A percentile compares a stretch with the other conserved stretches of the same genome.
These are phyloP conservation scores for Drosophila prostipennis DNA, from an alignment of 2,888 invertebrate species.

Conservation along the genomic window DNA sequence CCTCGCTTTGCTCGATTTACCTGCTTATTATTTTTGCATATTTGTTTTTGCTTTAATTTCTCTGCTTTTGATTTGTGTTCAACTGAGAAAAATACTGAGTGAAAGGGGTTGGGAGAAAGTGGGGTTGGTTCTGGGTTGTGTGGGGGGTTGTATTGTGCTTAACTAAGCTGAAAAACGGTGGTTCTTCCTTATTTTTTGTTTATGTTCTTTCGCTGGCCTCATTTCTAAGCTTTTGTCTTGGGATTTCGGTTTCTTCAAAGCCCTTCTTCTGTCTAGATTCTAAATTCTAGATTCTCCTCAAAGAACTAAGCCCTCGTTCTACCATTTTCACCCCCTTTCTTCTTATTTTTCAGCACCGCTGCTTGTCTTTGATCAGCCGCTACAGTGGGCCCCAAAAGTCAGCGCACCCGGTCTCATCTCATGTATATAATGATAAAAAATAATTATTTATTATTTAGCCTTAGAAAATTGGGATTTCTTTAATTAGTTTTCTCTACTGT, in stretches of 20 bases:
- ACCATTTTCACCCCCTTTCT: background rate
- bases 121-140: background rate
- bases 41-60: slow-evolving; percentile 7
- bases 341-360: slow-evolving; percentile 16
- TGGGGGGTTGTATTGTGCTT: slow-evolving; percentile 16
- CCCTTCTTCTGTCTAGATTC: background rate
- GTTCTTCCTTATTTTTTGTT: slow-evolving; percentile 9
- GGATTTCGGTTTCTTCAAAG: slow-evolving; percentile 12
- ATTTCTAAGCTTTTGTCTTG: slow-evolving; percentile 10
- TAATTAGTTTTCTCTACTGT: slow-evolving; percentile 8
- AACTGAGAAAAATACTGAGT: slow-evolving; percentile 29
- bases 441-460: slow-evolving; percentile 33
- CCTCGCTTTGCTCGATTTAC: slow-evolving; percentile 39
- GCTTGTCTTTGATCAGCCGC: slow-evolving; percentile 32
- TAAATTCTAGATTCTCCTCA: background rate
- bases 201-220: slow-evolving; percentile 21
- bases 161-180: slow-evolving; percentile 37
- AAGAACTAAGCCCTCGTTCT: slow-evolving; percentile 1
- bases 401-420: slow-evolving; percentile 10
- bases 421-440: slow-evolving; percentile 40
- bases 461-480: slow-evolving; percentile 29
- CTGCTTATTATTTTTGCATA: slow-evolving; percentile 23
- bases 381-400: slow-evolving; percentile 29
- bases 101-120: slow-evolving; percentile 14
- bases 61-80: slow-evolving; percentile 20